Conservation (phyloP, 2,113 vertebrate genomes). For the Aegotheles bennettii region DNA sequence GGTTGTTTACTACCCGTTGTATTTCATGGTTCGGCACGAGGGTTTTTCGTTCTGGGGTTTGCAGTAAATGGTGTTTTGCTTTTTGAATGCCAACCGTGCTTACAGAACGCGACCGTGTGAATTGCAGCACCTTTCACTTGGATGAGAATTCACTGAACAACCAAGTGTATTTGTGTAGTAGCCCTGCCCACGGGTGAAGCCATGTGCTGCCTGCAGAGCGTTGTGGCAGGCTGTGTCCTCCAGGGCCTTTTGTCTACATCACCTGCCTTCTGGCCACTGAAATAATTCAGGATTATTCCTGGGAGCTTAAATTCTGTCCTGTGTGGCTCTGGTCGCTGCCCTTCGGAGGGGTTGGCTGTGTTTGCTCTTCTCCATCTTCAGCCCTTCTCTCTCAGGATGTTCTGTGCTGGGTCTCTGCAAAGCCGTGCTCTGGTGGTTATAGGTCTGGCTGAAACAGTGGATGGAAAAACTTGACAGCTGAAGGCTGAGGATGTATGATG, state of each 20-base stretch:
- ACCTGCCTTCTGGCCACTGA: not conserved
- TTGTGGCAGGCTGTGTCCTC: not conserved
- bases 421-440: not conserved
- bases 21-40: not conserved
- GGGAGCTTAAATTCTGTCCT: not conserved
- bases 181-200: no score
- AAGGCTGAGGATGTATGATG: not conserved
- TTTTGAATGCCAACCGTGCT: not conserved
- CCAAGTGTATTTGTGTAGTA: not conserved
- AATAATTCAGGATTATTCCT: not conserved
- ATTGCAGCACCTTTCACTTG: not conserved
- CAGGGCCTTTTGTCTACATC: not conserved
- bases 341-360: not conserved
- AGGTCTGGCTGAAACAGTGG: not conserved
- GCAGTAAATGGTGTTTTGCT: not conserved
- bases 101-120: not conserved
- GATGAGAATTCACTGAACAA: accelerated
- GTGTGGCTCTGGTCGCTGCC: not conserved
- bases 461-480: not conserved
- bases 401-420: not conserved
- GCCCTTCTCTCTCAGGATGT: not conserved
- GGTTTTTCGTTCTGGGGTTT: not conserved
- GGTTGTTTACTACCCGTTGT: not conserved
- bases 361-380: not conserved
- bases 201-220: not conserved